Base-by-base conservation (phyloP, 2,888 invertebrate species). In the Eutolmus rufibarbis region DNA sequence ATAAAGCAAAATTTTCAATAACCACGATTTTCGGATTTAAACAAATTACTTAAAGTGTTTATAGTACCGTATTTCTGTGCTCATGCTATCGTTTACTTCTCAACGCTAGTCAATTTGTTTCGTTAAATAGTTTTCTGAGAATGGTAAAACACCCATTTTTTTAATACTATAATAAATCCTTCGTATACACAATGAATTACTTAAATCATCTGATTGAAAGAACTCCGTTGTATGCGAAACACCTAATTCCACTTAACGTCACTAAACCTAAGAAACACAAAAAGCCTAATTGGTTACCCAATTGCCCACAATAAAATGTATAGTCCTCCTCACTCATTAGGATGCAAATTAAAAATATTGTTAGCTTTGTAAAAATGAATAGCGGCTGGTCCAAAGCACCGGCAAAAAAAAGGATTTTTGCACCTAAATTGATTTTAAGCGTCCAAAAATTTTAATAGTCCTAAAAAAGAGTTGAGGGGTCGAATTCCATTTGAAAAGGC, bases 401-500 rank as follows among this genome's bases (percentile, higher is more conserved):
- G 43, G 43, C 28, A 74, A 66, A 66, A 57, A 82, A 19, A 40
- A 74, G 74, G 46, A 43, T 37, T 87, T 85, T 87, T 74, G 78
- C 85, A 87, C 85, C 85, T 57, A 78, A 87, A 87, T 85, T 87
- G 87, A 87, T 87, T 87, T 87, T 87, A 87, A 87, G 86, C 77
- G 43, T 37, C 77, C 76, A 78, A 78, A 46, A 76, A 57, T 28
- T 66, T 43, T 57, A 66, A 78, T 86, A 78, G 66, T 37, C 37
- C 23, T 9, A 34, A 57, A 78, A n/a, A 57, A 57, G 23, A 66
- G 1, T 28, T 28, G 66, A 28, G 28, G 5, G 16, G 51, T 9
- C 46, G 34, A 76, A 76, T 57, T 56, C 40, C 37, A 82, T 57
- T 34, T 74, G 34, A 51, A 88, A 76, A 57, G 23, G 34, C 77